These are phyloP conservation scores for Drosophila pseudotalamancana DNA, from an alignment of 2,888 invertebrate species.

Conservation along the genomic window DNA sequence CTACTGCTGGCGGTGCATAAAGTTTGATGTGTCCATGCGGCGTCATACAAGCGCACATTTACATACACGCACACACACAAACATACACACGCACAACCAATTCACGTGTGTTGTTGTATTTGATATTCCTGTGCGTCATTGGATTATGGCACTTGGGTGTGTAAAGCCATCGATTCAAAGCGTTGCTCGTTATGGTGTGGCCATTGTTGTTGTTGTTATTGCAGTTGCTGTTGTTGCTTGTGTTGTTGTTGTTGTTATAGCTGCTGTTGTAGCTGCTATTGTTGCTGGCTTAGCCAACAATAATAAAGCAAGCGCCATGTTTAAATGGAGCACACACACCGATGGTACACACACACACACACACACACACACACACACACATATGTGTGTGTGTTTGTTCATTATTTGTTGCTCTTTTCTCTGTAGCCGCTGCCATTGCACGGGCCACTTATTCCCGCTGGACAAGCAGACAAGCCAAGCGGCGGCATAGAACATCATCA, in stretches of 20 bases:
- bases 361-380: conserved; percentile 24
- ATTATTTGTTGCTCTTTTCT: conserved; percentile 75
- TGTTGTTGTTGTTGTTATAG: conserved; percentile 16
- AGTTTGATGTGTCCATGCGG: conserved; percentile 84
- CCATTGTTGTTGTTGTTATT: conserved; percentile 19
- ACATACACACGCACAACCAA: conserved; percentile 7
- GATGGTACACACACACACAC: conserved; percentile 45
- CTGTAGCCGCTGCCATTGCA: conserved; percentile 40
- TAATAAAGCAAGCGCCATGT: conserved; percentile 75
- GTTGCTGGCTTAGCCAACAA: conserved; percentile 53
- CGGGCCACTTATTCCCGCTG: conserved; percentile 69
- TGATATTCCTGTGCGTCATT: conserved; percentile 83
- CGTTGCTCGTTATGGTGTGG: conserved; percentile 60
- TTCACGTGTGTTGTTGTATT: conserved; percentile 50
- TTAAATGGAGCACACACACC: conserved; percentile 70
- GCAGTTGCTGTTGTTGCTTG: conserved; percentile 1
- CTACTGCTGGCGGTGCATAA: conserved; percentile 72
- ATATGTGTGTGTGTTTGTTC: conserved; percentile 46
- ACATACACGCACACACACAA: conserved; percentile 37
- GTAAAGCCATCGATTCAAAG: conserved; percentile 81
- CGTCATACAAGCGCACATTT: conserved; percentile 74
- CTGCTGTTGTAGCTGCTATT: conserved; percentile 12
- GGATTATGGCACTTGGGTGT: conserved; percentile 85
- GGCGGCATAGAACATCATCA: conserved; percentile 83
- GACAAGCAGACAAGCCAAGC: conserved; percentile 82